Evolutionary conservation across 2,797 vertebrate genomes (phyloP), one percentile per base, ranked within the genome.

Genomic region (Poecilia velifera): DNA sequence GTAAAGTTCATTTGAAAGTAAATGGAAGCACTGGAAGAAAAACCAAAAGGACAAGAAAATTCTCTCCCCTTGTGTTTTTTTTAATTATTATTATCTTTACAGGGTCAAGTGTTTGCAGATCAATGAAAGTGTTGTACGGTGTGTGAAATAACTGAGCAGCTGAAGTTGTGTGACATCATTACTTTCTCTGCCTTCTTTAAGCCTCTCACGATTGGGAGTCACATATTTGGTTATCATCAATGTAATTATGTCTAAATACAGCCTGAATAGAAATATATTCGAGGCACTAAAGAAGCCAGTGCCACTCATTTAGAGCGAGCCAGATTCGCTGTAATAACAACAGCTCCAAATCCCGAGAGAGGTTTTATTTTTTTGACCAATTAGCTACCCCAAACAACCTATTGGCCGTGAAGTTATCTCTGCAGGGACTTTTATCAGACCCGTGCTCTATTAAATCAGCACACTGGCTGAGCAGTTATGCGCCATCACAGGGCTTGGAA

Each of bases 291-390:
- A 83, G 82, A 86, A 90, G 84, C 76, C 80, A 76, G 77, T 76
- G 87, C 89, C 78, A 84, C 88, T 93, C 85, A 90, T 93, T 93
- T 93, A 93, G 88, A 91, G 90, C 79, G 76, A 79, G 81, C 84
- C 85, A 89, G 83, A 57, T 79, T 86, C 75, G 43, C 85, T 22
- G 70, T 77, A 84, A 89, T 91, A 88, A 81, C 87, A 89, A 53
- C 84, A 81, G 78, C 84, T 91, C 77, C 82, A 80, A 92, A 91
- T 92, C 92, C 88, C 82, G 78, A 66, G 87, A 93, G 91, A 91
- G 85, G 84, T 93, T 91, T 94, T 91, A 85, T 91, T 94, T 93
- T 93, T 93, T 94, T 91, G 91, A 94, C 89, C 93, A 95, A 95
- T 95, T 95, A 94, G 91, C 91, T 89, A 87, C 89, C 66, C 87